phyloP scores from a whole-genome alignment of 2,113 vertebrate genomes.

The Vimba vimba region DNA sequence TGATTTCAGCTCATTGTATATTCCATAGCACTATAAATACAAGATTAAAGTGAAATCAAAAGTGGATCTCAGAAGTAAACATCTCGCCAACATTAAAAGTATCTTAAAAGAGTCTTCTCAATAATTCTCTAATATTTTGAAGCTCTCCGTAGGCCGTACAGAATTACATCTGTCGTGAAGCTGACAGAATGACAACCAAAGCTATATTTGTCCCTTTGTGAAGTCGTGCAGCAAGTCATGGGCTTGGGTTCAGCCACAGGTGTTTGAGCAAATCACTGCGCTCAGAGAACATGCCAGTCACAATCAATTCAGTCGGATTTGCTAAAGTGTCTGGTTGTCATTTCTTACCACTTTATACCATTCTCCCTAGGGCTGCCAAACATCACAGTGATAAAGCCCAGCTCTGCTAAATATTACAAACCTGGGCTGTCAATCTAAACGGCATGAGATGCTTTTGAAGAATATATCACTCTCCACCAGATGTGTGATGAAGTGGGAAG shows the following conservation, averaged over 20 bases:
- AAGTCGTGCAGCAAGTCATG: background rate
- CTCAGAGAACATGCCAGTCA: background rate
- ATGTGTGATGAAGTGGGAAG: background rate
- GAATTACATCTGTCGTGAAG: background rate
- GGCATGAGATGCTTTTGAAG: background rate
- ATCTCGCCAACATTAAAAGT: background rate
- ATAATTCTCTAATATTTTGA: background rate
- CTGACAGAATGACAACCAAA: background rate
- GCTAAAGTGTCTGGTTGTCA: background rate
- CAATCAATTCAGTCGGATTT: background rate
- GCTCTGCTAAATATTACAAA: conserved; percentile 3
- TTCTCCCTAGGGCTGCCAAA: background rate
- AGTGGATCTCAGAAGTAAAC: background rate
- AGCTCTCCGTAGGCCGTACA: background rate
- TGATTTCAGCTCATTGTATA: background rate
- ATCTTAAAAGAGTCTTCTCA: conserved; percentile 11
- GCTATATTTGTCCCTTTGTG: background rate
- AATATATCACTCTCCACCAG: background rate
- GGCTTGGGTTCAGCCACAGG: conserved; percentile 8
- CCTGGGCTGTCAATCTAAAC: background rate
- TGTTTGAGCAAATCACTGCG: background rate
- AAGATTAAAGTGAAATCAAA: conserved; percentile 22
- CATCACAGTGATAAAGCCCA: background rate
- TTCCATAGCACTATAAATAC: background rate
- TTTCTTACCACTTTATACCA: background rate